A percentile compares a stretch with the other conserved stretches of the same genome.
Conservation (phyloP, 2,888 invertebrate genomes). For the Trilocha varians region DNA sequence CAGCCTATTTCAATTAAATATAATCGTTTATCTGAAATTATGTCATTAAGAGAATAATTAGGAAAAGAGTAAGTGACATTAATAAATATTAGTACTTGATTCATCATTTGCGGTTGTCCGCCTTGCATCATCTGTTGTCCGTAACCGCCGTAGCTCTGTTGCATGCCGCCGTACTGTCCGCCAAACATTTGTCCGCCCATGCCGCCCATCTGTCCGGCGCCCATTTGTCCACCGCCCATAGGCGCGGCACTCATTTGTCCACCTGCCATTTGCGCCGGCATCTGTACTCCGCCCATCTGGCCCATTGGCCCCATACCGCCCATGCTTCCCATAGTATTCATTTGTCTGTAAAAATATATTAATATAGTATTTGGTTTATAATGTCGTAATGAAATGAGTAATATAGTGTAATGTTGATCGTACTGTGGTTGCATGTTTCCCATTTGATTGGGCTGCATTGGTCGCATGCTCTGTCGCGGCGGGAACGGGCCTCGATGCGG, state of each 20-base stretch:
- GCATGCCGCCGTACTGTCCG: conserved; percentile 76
- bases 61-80: not conserved
- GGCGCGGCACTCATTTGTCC: conserved; percentile 52
- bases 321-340: conserved; percentile 62
- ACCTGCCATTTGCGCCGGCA: conserved; percentile 50
- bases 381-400: not conserved
- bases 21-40: too few relatives aligned
- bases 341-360: conserved; percentile 52
- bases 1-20: too few relatives aligned
- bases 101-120: conserved; percentile 69
- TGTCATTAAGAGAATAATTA: not conserved
- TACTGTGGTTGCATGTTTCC: conserved; percentile 59
- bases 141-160: conserved; percentile 64
- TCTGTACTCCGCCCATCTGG: conserved; percentile 51
- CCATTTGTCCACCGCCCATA: conserved; percentile 58
- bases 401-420: conserved; percentile 14
- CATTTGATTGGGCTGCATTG: conserved; percentile 67
- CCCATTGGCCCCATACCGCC: conserved; percentile 56
- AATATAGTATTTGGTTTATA: not conserved
- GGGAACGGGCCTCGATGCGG: conserved; percentile 57
- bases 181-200: conserved; percentile 74
- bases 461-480: conserved; percentile 57
- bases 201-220: conserved; percentile 53
- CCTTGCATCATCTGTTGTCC: conserved; percentile 69
- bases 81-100: conserved; percentile 38